These are phyloP conservation scores for Embiotoca jacksoni DNA, from an alignment of 2,113 vertebrate genomes.

Conservation along the genomic window DNA sequence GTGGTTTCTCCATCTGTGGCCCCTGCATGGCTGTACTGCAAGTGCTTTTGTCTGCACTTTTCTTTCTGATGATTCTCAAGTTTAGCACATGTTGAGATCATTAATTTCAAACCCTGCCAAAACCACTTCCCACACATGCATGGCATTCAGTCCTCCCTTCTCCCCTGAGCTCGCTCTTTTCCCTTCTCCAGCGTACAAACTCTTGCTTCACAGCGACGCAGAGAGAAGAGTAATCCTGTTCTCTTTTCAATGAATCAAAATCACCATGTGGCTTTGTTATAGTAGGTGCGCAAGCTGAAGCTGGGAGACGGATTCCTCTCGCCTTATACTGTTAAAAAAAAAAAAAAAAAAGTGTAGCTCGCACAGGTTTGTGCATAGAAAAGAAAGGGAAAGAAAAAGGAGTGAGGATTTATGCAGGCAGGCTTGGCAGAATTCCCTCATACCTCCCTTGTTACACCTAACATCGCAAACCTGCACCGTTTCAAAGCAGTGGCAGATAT, in stretches of 20 bases:
- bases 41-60: conserved; percentile 83
- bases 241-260: conserved; percentile 68
- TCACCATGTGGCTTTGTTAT: conserved; percentile 75
- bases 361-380: conserved; percentile 61
- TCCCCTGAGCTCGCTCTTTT: conserved; percentile 20
- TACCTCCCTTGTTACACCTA: conserved; percentile 70
- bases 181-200: conserved; percentile 33
- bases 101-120: conserved; percentile 83
- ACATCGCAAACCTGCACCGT: conserved; percentile 68
- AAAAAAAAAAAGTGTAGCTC: conserved; percentile 33
- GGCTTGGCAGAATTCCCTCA: conserved; percentile 65
- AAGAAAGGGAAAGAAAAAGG: conserved; percentile 23
- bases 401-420: conserved; percentile 67
- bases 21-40: conserved; percentile 63
- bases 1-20: conserved; percentile 79
- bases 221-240: conserved; percentile 59
- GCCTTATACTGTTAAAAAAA: conserved; percentile 36
- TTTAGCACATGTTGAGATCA: conserved; percentile 85
- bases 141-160: conserved; percentile 71
- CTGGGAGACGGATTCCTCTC: conserved; percentile 46
- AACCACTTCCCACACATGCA: conserved; percentile 83
- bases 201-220: conserved; percentile 14
- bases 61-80: conserved; percentile 79
- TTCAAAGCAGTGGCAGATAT: conserved; percentile 77
- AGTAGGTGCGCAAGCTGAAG: conserved; percentile 49